Evolutionary conservation across 23 tunicate species (phyloP).

Genomic region (Trididemnum miniatum): DNA sequence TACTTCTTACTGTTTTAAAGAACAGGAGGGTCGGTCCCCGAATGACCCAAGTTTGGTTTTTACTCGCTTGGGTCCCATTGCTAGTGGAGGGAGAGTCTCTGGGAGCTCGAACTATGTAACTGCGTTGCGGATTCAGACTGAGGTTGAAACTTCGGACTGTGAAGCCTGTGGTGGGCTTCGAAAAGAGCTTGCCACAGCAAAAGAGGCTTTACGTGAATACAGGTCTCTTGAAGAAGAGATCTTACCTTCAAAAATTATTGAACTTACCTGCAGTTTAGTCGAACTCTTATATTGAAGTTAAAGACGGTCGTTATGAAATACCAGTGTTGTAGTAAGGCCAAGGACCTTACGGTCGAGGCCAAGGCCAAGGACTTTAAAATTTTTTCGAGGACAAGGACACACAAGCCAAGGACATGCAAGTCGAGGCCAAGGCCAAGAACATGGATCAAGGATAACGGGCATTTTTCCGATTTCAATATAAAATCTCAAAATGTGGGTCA

Average conservation of each 20-base stretch:
- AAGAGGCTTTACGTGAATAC: not conserved
- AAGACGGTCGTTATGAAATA: conserved; percentile 8
- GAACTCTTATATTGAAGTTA: not conserved
- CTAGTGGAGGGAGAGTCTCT: not conserved
- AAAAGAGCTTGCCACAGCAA: not conserved
- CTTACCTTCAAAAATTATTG: not conserved
- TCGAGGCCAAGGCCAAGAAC: too few relatives aligned
- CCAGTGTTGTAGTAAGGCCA: too few relatives aligned
- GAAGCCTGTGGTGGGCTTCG: not conserved
- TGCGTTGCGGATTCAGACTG: not conserved
- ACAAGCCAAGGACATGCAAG: too few relatives aligned
- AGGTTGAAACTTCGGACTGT: too few relatives aligned
- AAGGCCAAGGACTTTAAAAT: too few relatives aligned
- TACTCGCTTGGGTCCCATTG: not conserved
- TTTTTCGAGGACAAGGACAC: too few relatives aligned
- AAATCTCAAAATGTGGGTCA: too few relatives aligned
- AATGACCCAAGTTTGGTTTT: not conserved
- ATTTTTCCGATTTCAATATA: too few relatives aligned
- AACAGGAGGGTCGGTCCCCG: not conserved
- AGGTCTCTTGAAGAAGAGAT: not conserved
- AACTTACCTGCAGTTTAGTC: not conserved
- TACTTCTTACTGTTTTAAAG: not conserved
- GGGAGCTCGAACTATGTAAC: not conserved
- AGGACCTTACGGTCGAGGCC: too few relatives aligned
- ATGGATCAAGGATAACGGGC: too few relatives aligned